phyloP scores from a whole-genome alignment of 2,113 vertebrate genomes.

The Tetrao urogallus region DNA sequence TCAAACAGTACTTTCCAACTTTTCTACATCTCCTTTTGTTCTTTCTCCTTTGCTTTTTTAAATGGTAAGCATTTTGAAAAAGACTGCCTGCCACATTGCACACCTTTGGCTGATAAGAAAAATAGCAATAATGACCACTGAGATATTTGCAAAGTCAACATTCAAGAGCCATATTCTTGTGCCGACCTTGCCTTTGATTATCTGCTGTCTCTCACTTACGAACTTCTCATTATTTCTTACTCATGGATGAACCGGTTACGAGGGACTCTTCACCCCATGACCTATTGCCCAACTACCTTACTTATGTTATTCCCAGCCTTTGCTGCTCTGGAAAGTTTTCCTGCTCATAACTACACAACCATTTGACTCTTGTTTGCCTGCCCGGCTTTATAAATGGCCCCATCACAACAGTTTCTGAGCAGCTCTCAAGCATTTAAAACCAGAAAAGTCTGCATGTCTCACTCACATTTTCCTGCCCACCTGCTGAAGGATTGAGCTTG shows the following conservation, averaged over 20 bases:
- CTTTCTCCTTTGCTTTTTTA: neutral
- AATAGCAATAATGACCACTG: neutral
- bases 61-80: neutral
- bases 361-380: neutral
- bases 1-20: neutral
- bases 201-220: neutral
- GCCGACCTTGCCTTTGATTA: neutral
- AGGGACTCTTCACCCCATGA: neutral
- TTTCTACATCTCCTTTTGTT: neutral
- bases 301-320: neutral
- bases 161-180: neutral
- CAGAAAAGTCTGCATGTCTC: neutral
- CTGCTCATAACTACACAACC: neutral
- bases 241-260: neutral
- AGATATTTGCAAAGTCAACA: neutral
- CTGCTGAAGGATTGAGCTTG: neutral
- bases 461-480: neutral
- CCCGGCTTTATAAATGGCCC: neutral
- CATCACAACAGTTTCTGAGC: neutral
- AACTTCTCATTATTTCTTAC: neutral
- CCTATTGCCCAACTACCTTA: neutral
- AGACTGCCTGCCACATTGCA: neutral
- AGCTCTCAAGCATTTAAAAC: neutral
- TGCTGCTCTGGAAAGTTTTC: constrained; percentile 8
- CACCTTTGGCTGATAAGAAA: neutral